Percentiles rank a stretch among this genome's conserved stretches.
phyloP scores from a whole-genome alignment of 2,888 invertebrate genomes.

The Clanis bilineata region DNA sequence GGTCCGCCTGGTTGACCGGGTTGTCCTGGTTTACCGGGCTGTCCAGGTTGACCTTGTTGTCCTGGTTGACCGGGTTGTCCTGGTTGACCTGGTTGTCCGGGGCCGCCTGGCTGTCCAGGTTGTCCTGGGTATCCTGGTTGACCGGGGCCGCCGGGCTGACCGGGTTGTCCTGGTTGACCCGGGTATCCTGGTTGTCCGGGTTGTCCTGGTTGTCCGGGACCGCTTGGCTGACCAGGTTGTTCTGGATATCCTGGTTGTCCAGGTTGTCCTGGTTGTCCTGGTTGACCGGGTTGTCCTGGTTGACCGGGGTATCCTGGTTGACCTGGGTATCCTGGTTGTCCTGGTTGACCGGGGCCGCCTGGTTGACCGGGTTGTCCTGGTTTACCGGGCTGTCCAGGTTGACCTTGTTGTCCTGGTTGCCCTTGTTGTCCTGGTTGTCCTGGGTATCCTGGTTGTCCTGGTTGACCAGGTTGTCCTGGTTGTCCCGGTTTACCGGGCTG shows the following conservation, averaged over 20 bases:
- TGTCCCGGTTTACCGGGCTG: constrained; percentile 32
- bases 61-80: constrained; percentile 26
- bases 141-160: constrained; percentile 14
- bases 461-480: constrained; percentile 46
- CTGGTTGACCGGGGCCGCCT: constrained; percentile 40
- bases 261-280: constrained; percentile 15
- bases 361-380: constrained; percentile 39
- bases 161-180: constrained; percentile 23
- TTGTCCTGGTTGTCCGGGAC: constrained; percentile 40
- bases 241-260: constrained; percentile 22
- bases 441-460: constrained; percentile 50
- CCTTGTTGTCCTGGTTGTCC: constrained; percentile 38
- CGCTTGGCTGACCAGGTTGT: constrained; percentile 20
- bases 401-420: constrained; percentile 26
- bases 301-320: constrained; percentile 32
- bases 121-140: constrained; percentile 15
- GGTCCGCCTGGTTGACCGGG: constrained; percentile 51
- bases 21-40: constrained; percentile 33
- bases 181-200: constrained; percentile 44
- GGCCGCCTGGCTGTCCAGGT: constrained; percentile 16
- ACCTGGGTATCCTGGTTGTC: constrained; percentile 49
- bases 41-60: constrained; percentile 35
- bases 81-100: constrained; percentile 25
- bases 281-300: constrained; percentile 22
- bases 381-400: constrained; percentile 69